Evolutionary conservation across 1,140 invertebrate species (phyloP), one percentile per base, ranked within the genome.

Genomic region (Drosophila mojavensis): DNA sequence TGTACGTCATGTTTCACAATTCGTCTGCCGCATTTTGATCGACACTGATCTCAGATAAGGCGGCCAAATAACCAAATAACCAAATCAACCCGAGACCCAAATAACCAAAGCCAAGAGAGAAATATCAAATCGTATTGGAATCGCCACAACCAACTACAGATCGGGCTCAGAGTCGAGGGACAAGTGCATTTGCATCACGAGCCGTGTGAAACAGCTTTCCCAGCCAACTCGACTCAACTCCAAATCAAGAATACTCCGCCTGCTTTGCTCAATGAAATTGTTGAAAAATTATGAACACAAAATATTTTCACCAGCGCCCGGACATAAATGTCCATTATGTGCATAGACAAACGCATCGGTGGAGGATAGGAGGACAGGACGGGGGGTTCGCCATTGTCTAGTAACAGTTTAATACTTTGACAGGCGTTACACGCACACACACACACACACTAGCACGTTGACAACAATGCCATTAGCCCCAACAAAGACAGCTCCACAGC

Each of bases 21-120:
- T 85, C 82, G 64, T 85, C 82, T 86, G 82, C 78, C 68, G 81
- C 63, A 53, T 11, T 81, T 79, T 86, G 83, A 86, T 86, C 83
- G 83, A 86, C 83, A 88, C 83, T 86, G 83, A 86, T 86, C 83
- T 86, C 65, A 83, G 83, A 86, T 86, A 86, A 86, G 79, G 64
- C 72, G 74, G 69, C 66, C 79, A 71, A 86, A 79, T 79, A 88
- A 79, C 75, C 72, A 64, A 78, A 75, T 4, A 28, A 30, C 28
- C 28, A 30, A 30, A 30, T 62, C 66, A 54, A 72, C 15, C 54
- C 30, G 45, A 72, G 56, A 48, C 63, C 59, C 47, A 63, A 71
- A 79, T 41, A 68, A 56, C 71, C 54, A 61, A 45, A 73, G 9
- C 47, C 77, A 24, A 75, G 64, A 1, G 33, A 33, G 43, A 39